Base-by-base conservation (phyloP, 2,113 vertebrate genomes). In the Hyperopisus bebe region DNA sequence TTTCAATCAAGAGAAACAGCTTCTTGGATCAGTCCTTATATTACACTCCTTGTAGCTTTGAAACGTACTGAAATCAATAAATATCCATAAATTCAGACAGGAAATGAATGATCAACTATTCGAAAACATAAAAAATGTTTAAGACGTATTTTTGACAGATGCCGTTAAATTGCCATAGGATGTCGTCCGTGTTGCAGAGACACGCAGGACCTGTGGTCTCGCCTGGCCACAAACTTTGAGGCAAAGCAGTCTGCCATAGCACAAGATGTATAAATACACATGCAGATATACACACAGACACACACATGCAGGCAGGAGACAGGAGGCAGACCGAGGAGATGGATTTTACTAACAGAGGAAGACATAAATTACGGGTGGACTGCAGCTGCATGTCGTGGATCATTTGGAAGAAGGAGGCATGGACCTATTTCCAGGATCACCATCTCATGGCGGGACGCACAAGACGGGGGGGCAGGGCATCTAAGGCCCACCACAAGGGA, bases 331-430 rank as follows among this genome's bases (percentile, higher is more conserved):
- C 27, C 93, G 93, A 94, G 94, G 95, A 94, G 91, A 91, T 39
- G 92, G 93, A 91, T 95, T 94, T 92, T 15, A 88, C 93, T 95
- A 95, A 96, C 95, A 95, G 94, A 93, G 95, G 94, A 95, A 96
- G 94, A 92, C 95, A 96, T 96, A 96, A 96, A 96, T 95, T 95
- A 96, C 92, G 91, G 92, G 92, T 66, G 88, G 93, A 93, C 94
- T 91, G 94, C 92, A 94, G 92, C 74, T 80, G 74, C 74, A 80
- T 42, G 35, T 80, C 5, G 74, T 80, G 74, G 74, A 80, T 80
- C 35, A 42, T 42, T 80, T 80, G 74, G 74, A 42, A 80, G 74
- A 39, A 80, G n/a, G 74, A 80, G 74, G 15, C 15, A 15, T 2
- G 5, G 5, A 35, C 31, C 13, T 80, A 19, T 42, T 19, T 35